Base-by-base conservation (phyloP, 2,888 invertebrate species). In the Dicycla oo region DNA sequence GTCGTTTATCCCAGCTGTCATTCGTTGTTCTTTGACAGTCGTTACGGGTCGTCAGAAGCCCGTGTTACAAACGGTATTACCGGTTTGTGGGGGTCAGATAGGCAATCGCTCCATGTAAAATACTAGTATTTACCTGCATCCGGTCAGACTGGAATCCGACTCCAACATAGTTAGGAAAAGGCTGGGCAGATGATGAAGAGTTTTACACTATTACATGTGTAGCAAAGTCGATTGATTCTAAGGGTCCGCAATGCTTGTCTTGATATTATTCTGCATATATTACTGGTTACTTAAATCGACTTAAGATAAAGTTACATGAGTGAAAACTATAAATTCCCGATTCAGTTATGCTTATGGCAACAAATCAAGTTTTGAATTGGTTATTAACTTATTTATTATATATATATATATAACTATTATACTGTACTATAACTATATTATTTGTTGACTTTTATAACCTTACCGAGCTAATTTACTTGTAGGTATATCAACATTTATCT, bases 401-500 rank as follows among this genome's bases (percentile, higher is more conserved):
- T 53, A 13, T 51, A 53, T 40, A 30, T 56, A 10, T 40, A 10
- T 40, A 23, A 45, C 7, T 54, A 20, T 23, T 54, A 53, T 10
- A n/a, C 5, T 60, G 18, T 15, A 43, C 1, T 47, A 61, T 54
- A 23, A 49, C 4, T 49, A n/a, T 45, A n/a, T 45, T 45, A 23
- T 47, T 49, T n/a, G 2, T 20, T 23, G 6, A 64, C 20, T 47
- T 54, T 40, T 4, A 65, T n/a, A 57, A 57, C 23, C 6, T 23
- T 20, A 49, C 8, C 15, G 20, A 26, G 34, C 15, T 18, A n/a
- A 26, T 47, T 20, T 13, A n/a, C 34, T 47, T 23, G 13, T n/a
- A n/a, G n/a, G n/a, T 3, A 26, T 58, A 51, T 45, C 18, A 38
- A 60, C 53, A 70, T 69, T 70, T 53, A 53, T 49, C 40, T 26